Conservation (phyloP, 2,113 vertebrate species). For the Sinocyclocheilus maitianheensis region DNA sequence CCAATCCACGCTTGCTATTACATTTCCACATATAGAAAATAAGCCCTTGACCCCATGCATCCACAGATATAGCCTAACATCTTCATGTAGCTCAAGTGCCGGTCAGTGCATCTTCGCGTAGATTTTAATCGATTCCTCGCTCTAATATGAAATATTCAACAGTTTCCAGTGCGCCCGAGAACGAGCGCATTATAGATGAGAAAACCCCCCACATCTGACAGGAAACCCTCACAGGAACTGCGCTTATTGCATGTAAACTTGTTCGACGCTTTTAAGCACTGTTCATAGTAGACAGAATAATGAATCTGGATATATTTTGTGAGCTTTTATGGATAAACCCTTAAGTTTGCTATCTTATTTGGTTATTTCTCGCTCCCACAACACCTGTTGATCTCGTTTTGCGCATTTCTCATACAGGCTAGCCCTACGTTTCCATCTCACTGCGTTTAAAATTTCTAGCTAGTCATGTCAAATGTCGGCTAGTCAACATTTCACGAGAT, state of each 20-base stretch:
- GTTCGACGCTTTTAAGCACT: neutral
- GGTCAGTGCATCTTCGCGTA: neutral
- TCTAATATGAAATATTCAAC: neutral
- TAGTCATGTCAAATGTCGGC: no score
- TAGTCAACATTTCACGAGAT: neutral
- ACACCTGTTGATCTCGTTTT: constrained; percentile 35
- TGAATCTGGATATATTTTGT: neutral
- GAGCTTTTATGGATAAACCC: neutral
- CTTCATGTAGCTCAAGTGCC: neutral
- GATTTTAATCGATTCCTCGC: neutral
- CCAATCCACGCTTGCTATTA: constrained; percentile 15
- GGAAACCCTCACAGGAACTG: neutral
- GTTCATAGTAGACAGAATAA: neutral
- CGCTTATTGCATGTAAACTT: neutral
- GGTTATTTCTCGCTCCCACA: neutral
- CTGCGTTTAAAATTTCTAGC: neutral
- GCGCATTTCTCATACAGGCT: neutral
- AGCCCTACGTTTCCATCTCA: neutral
- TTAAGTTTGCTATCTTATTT: neutral
- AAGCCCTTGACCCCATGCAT: neutral
- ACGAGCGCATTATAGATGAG: neutral
- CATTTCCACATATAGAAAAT: constrained; percentile 17
- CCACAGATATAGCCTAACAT: neutral
- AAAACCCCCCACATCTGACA: neutral
- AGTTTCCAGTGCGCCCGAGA: neutral